Percentiles rank a stretch among this genome's conserved stretches.
These are phyloP conservation scores for Actinostola sp. DNA, from an alignment of 92 coral and sea anemone species.

Conservation along the genomic window DNA sequence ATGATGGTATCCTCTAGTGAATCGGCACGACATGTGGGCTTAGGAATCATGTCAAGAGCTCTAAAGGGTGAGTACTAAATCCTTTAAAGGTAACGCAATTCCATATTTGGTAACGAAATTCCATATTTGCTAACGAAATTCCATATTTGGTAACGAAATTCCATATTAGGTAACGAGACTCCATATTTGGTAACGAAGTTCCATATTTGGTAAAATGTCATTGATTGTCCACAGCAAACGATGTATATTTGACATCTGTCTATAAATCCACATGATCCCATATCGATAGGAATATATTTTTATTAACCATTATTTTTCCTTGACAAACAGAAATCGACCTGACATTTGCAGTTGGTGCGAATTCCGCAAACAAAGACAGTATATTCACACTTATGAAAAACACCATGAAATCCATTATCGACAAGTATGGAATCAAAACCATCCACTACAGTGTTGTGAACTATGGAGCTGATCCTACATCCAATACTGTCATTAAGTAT, in stretches of 20 bases:
- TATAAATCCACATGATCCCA: too few species aligned
- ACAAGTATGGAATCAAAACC: conserved; percentile 28
- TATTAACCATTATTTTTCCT: background rate
- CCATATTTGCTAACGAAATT: too few species aligned
- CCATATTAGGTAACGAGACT: too few species aligned
- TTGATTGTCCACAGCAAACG: too few species aligned
- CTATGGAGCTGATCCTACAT: conserved; percentile 16
- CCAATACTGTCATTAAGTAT: conserved; percentile 20
- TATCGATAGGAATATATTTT: too few species aligned
- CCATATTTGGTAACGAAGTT: too few species aligned
- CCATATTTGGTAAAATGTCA: too few species aligned
- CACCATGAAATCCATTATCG: conserved; percentile 23
- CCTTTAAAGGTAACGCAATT: too few species aligned
- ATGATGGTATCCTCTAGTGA: conserved; percentile 32
- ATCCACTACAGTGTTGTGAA: conserved; percentile 31
- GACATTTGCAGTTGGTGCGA: conserved; percentile 37
- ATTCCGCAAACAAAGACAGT: conserved; percentile 11
- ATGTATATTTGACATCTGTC: too few species aligned
- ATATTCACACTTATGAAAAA: conserved; percentile 20
- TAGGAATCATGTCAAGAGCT: conserved; percentile 30
- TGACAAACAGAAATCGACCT: conserved; percentile 24
- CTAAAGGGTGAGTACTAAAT: conserved; percentile 20
- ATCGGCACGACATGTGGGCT: conserved; percentile 14
- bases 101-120: too few species aligned
- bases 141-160: too few species aligned